Evolutionary conservation across 1,140 invertebrate species (phyloP).

Genomic region (Aphelenchoides fujianensis): DNA sequence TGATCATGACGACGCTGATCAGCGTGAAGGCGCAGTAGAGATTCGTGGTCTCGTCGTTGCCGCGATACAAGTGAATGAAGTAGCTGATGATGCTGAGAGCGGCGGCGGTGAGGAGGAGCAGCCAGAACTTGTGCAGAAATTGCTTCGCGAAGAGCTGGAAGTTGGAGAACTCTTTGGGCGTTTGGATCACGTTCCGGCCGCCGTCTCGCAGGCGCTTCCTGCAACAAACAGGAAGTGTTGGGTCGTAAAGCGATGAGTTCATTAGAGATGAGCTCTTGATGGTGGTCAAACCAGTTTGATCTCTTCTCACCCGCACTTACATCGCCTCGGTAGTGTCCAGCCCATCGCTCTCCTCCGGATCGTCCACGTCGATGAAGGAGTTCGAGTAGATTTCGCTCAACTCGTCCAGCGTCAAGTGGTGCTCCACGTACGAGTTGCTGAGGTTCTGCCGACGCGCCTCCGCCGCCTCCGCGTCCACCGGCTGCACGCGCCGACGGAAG

Average conservation of each 20-base stretch:
- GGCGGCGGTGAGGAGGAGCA: conserved; percentile 55
- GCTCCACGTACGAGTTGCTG: conserved; percentile 44
- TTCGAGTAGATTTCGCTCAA: conserved; percentile 56
- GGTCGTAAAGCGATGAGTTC: conserved; percentile 29
- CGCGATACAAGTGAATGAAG: conserved; percentile 60
- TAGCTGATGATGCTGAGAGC: conserved; percentile 55
- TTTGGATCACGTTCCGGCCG: conserved; percentile 48
- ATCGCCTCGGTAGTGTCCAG: conserved; percentile 50
- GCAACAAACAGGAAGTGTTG: too few species aligned
- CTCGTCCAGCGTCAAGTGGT: conserved; percentile 49
- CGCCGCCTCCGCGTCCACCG: not conserved
- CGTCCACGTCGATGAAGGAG: conserved; percentile 54
- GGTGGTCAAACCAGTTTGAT: not conserved
- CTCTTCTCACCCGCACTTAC: conserved; percentile 27
- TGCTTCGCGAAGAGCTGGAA: conserved; percentile 49
- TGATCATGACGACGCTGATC: conserved; percentile 55
- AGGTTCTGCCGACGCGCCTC: conserved; percentile 22
- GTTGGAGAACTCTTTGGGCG: conserved; percentile 48
- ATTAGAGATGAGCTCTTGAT: not conserved
- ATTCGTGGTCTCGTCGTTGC: conserved; percentile 54
- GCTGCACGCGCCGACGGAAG: not conserved
- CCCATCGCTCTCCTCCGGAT: conserved; percentile 58
- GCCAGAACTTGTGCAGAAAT: conserved; percentile 62
- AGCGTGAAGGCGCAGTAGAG: conserved; percentile 60
- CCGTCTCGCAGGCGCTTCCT: conserved; percentile 59